Base-by-base conservation (phyloP, 2,888 invertebrate species). In the Drosophila meridionalis region DNA sequence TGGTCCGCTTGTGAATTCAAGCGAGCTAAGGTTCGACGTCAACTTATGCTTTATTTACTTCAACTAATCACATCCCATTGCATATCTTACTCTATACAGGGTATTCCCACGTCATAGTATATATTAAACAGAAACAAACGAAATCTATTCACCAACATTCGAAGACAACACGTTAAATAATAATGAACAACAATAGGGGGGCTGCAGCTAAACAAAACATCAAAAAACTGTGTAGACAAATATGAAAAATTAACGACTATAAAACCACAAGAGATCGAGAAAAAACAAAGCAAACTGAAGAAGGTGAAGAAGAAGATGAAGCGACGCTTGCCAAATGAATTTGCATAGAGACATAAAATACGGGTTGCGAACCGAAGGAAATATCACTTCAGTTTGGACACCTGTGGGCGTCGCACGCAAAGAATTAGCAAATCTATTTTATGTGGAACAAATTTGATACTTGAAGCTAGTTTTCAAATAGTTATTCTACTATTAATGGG, bases 341-440 rank as follows among this genome's bases (percentile, higher is more conserved):
- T 74, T 75, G 76, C 68, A 78, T 75, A 59, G 26, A 62, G 56
- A 68, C 40, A 67, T 50, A 64, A 55, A 53, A 61, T 67, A 47
- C 38, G 14, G 45, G 32, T 30, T 62, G 40, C 4, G 53, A 50
- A 47, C 53, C 50, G 28, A 32, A 32, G 53, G 32, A 70, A 77
- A 67, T 40, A 55, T 28, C 55, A 50, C 36, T 14, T 52, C 26
- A 40, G 6, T 20, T 28, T 9, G 20, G 30, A 42, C 1, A 34
- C 34, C 32, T 55, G 77, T 79, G 32, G 67, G 61, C 66, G 70
- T 63, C 50, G 9, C 9, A 38, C 38, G 45, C n/a, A 52, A 12
- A 64, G 34, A 64, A 60, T 53, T 68, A 5, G 42, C 47, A 50
- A 52, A 59, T 48, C 50, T 4, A 11, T 77, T 20, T 11, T 34